A percentile compares a stretch with the other conserved stretches of the same genome.
phyloP scores from a whole-genome alignment of 1,140 invertebrate species.

The Drosophila arawakana region DNA sequence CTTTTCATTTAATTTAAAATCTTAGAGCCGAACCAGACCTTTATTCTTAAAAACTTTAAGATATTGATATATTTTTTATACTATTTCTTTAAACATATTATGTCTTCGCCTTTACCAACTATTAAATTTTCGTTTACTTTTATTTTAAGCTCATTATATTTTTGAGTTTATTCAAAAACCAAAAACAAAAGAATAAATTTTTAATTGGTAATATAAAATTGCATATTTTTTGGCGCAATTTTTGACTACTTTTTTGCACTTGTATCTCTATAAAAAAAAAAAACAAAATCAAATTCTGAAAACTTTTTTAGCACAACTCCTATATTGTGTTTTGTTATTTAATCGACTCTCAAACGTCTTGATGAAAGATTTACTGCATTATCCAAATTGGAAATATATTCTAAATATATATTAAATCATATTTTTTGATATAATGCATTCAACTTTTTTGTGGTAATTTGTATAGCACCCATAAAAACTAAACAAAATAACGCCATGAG shows the following conservation, averaged over 20 bases:
- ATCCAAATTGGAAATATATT: conserved; percentile 51
- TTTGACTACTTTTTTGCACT: conserved; percentile 83
- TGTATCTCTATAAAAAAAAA: conserved; percentile 65
- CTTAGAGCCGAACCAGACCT: neutral
- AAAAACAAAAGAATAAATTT: conserved; percentile 49
- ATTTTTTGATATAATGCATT: conserved; percentile 77
- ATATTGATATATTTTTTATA: neutral
- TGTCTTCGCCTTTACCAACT: neutral
- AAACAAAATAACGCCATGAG: conserved; percentile 49
- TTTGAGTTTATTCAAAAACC: conserved; percentile 31
- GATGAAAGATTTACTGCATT: conserved; percentile 38
- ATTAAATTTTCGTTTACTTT: conserved; percentile 5
- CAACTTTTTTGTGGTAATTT: conserved; percentile 82
- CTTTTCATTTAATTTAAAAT: neutral
- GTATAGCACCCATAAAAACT: conserved; percentile 64
- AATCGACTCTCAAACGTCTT: conserved; percentile 53
- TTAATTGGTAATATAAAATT: conserved; percentile 80
- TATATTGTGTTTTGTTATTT: conserved; percentile 73
- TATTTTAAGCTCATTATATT: conserved; percentile 10
- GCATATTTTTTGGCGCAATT: conserved; percentile 84
- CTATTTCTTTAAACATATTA: neutral
- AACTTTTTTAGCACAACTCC: conserved; percentile 72
- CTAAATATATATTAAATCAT: conserved; percentile 57
- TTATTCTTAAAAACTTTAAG: neutral
- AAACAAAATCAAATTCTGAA: conserved; percentile 40